Percentiles rank a stretch among this genome's conserved stretches.
Conservation (phyloP, 2,888 invertebrate species). For the Lasioglossum zephyrum region DNA sequence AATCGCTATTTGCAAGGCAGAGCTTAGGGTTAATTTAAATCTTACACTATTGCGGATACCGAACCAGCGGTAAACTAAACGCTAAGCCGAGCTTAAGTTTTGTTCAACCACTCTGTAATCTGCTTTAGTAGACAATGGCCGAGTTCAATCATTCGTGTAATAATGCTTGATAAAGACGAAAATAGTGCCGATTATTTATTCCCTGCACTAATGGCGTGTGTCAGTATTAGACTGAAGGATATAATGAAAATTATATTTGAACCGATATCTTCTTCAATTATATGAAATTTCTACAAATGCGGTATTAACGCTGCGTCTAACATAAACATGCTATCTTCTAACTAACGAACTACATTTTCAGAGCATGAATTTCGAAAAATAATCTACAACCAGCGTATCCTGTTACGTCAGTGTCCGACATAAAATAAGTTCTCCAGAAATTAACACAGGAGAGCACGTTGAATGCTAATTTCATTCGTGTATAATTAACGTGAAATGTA, state of each 20-base stretch:
- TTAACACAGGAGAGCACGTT: background rate
- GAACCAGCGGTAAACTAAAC: constrained; percentile 39
- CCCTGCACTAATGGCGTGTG: background rate
- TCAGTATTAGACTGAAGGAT: background rate
- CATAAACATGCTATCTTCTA: background rate
- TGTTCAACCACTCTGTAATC: constrained; percentile 47
- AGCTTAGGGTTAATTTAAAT: constrained; percentile 45
- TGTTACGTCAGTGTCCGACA: background rate
- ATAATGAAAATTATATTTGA: background rate
- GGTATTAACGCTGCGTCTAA: background rate
- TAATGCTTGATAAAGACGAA: constrained; percentile 18
- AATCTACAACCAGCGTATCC: background rate
- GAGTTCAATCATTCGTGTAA: constrained; percentile 53
- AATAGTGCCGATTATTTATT: constrained; percentile 2
- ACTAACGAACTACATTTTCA: background rate
- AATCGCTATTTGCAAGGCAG: background rate
- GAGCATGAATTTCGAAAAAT: background rate
- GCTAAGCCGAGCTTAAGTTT: constrained; percentile 60
- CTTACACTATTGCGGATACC: constrained; percentile 38
- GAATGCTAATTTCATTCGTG: background rate
- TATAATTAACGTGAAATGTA: background rate
- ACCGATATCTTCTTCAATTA: background rate
- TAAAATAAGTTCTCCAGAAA: background rate
- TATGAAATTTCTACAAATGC: background rate
- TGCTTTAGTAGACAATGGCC: constrained; percentile 51